A percentile compares a stretch with the other conserved stretches of the same genome.
phyloP scores from a whole-genome alignment of 2,113 vertebrate genomes.

The Psittacula cyanocephala region DNA sequence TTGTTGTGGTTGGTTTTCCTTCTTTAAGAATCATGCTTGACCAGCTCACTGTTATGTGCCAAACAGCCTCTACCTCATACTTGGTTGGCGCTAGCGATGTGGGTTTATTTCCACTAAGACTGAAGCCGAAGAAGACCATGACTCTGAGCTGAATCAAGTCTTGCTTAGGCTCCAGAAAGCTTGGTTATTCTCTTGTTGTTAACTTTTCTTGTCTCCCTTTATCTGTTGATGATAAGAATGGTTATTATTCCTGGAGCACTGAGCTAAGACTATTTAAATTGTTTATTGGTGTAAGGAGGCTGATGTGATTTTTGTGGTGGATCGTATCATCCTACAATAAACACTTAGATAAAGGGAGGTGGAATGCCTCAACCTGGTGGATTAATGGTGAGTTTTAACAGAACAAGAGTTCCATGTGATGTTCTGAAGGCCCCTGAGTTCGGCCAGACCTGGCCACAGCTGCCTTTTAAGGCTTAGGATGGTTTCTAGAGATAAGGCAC shows the following conservation, averaged over 20 bases:
- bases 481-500: not conserved
- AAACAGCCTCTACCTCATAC: not conserved
- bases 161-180: not conserved
- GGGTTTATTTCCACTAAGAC: slow-evolving; percentile 10
- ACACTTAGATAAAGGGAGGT: slow-evolving; percentile 6
- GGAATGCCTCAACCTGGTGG: not conserved
- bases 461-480: not conserved
- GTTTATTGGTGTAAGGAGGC: slow-evolving; percentile 29
- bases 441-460: not conserved
- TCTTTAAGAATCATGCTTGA: not conserved
- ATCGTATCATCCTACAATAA: slow-evolving; percentile 34
- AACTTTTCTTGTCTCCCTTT: slow-evolving; percentile 19
- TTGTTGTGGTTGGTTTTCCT: not conserved
- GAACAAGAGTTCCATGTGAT: not conserved
- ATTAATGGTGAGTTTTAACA: slow-evolving; percentile 21
- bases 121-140: not conserved
- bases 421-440: not conserved
- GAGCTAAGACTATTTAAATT: slow-evolving; percentile 24
- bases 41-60: not conserved
- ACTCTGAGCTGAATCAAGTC: not conserved
- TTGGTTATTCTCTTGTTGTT: slow-evolving; percentile 8
- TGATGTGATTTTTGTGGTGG: slow-evolving; percentile 6
- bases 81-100: not conserved
- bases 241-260: slow-evolving; percentile 30
- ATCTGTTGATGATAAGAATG: slow-evolving; percentile 5